These are phyloP conservation scores for Sceloporus undulatus DNA, from an alignment of 2,113 vertebrate species.

Conservation along the genomic window DNA sequence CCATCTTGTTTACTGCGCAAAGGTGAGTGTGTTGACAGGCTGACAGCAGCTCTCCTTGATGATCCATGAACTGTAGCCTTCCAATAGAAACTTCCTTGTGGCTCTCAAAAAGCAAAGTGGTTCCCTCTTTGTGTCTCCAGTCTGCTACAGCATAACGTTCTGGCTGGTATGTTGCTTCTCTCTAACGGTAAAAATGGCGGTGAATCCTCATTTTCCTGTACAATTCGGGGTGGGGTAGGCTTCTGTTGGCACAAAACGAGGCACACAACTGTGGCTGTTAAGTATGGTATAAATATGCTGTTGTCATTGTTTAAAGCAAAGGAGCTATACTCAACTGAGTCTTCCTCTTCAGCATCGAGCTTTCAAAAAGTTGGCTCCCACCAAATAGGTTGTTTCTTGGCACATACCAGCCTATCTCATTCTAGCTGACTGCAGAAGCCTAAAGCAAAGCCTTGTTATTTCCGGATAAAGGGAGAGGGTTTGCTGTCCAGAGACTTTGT, in stretches of 20 bases:
- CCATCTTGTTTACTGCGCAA: not conserved
- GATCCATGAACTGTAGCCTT: not conserved
- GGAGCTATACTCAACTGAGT: too few relatives aligned
- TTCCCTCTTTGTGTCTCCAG: not conserved
- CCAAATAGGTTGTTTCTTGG: slow-evolving; percentile 9
- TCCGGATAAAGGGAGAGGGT: not conserved
- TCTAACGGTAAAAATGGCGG: too few relatives aligned
- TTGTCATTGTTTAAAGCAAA: not conserved
- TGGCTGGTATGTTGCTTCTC: too few relatives aligned
- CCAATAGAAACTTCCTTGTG: not conserved
- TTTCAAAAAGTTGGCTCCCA: slow-evolving; percentile 22
- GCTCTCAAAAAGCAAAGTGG: not conserved
- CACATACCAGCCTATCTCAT: not conserved
- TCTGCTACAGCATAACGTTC: too few relatives aligned
- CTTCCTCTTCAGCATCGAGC: not conserved
- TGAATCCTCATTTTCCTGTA: too few relatives aligned
- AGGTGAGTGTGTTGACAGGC: too few relatives aligned
- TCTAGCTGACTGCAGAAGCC: not conserved
- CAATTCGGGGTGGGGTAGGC: too few relatives aligned
- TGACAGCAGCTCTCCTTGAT: too few relatives aligned
- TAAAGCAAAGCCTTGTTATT: not conserved
- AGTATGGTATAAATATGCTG: too few relatives aligned
- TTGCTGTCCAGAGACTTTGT: not conserved
- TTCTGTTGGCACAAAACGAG: too few relatives aligned
- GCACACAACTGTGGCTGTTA: too few relatives aligned